Evolutionary conservation across 92 coral and sea anemone species (phyloP), one percentile per base, ranked within the genome.

Genomic region (Actinostola sp.): DNA sequence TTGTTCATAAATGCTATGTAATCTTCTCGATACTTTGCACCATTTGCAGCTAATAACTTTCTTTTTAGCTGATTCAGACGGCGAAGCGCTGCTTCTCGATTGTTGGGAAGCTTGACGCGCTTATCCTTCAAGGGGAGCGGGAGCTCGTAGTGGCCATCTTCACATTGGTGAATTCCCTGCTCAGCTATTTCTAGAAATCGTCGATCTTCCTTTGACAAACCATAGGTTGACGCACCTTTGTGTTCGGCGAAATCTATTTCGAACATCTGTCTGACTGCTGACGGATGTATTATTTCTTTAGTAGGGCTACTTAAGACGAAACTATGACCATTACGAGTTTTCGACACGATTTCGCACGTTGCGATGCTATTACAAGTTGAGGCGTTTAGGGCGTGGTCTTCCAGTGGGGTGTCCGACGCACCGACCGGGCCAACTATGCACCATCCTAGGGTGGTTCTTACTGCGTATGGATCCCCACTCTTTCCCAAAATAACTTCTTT

Each of bases 141-240:
- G 24, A 77, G 80, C 65, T 85, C 75, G 45, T 78, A 85, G 68
- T 78, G 81, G 42, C 81, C 70, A 51, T 80, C 81, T 56, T 78
- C 89, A 63, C 75, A 51, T 20, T 41, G 31, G 35, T 66, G 80
- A 31, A 84, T 72, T 17, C 82, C 86, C 2, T 67, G 34, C 31
- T 64, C 56, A 4, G 51, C 90, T 14, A 72, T 72, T 19, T 16
- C 35, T 41, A 80, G 33, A 46, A 85, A 79, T 10, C 23, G 24
- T 67, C 78, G 36, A 35, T 86, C 87, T 45, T 87, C 88, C 25
- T 50, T 60, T 0, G 92, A 87, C 1, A 68, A 65, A 17, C 72
- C 82, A 34, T 68, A 63, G 34, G 42, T 14, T 12, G 44, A 13
- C 26, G 17, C 76, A 35, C 45, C 46, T 48, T 66, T 63, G 14